Evolutionary conservation across 2,797 vertebrate species (phyloP).

Genomic region (Megalops cyprinoides): DNA sequence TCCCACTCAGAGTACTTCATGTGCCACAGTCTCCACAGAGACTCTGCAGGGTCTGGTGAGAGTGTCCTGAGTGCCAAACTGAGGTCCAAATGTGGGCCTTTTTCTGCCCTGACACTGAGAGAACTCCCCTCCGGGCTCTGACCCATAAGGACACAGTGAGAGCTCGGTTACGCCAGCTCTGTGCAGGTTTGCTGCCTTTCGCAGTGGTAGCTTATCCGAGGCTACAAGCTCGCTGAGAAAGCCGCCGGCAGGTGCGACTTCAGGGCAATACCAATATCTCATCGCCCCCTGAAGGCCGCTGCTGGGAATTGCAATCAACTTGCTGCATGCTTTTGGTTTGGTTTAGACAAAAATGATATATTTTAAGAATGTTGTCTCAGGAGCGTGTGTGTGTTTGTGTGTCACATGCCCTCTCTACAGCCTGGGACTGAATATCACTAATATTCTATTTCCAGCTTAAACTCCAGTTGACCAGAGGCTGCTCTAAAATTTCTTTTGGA

Average conservation of each 20-base stretch:
- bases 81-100: not conserved
- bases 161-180: too few relatives aligned
- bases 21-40: too few relatives aligned
- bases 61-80: not conserved
- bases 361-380: too few relatives aligned
- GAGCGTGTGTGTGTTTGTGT: not conserved
- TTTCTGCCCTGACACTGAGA: not conserved
- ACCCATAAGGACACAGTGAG: not conserved
- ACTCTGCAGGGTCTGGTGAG: too few relatives aligned
- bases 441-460: slow-evolving; percentile 27
- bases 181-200: not conserved
- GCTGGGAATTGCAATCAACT: not conserved
- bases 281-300: slow-evolving; percentile 24
- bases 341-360: too few relatives aligned
- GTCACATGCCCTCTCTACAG: not conserved
- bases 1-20: too few relatives aligned
- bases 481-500: too few relatives aligned
- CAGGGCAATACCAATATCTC: not conserved
- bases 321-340: too few relatives aligned
- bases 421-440: slow-evolving; percentile 34
- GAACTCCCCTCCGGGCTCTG: slow-evolving; percentile 34
- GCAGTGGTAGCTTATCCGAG: too few relatives aligned
- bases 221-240: not conserved
- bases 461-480: slow-evolving; percentile 37
- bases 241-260: not conserved